Percentiles rank a stretch among this genome's conserved stretches.
Evolutionary conservation across 64 coral and sea anemone genomes (phyloP).

Genomic region (Montipora capricornis): DNA sequence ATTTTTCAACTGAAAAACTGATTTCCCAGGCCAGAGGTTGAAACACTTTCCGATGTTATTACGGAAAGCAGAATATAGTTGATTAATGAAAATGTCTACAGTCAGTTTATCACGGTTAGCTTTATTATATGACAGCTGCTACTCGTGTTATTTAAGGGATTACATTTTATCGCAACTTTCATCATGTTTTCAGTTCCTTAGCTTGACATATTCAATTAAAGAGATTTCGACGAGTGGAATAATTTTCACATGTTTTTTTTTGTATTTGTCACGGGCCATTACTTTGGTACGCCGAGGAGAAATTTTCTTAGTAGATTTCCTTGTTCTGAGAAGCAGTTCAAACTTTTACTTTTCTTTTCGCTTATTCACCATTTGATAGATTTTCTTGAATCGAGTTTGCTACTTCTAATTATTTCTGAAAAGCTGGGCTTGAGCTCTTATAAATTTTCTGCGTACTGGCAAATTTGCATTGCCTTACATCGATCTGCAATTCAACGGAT

Average conservation of each 20-base stretch:
- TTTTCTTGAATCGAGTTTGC: background rate
- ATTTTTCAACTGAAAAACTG: no score
- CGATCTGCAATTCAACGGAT: background rate
- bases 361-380: no score
- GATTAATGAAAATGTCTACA: background rate
- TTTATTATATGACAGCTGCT: background rate
- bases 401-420: background rate
- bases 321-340: no score
- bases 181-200: background rate
- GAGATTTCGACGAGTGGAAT: background rate
- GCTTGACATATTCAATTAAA: slow-evolving; percentile 23
- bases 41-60: no score
- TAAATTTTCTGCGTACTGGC: background rate
- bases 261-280: background rate
- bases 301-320: background rate
- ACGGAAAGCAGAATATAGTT: no score
- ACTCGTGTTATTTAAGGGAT: background rate
- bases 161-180: background rate
- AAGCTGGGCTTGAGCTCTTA: background rate
- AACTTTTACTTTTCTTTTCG: no score
- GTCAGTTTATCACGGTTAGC: background rate
- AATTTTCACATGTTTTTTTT: background rate
- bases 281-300: background rate
- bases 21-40: no score
- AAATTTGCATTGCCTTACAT: slow-evolving; percentile 47